Conservation (phyloP, 2,797 vertebrate species). For the Darevskia nairensis region DNA sequence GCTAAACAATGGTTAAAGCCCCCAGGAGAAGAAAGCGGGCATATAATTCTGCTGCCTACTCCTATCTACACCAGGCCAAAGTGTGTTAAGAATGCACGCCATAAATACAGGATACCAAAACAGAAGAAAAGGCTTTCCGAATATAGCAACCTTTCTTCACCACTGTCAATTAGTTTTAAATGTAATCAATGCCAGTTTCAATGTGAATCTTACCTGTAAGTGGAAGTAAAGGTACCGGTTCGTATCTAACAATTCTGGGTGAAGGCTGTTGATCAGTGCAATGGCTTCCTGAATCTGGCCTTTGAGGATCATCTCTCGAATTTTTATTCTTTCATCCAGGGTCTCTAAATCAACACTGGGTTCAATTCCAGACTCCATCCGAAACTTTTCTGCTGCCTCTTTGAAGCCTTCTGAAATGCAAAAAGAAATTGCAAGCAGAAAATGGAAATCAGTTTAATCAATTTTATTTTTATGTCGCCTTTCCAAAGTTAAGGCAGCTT, state of each 20-base stretch:
- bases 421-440: constrained; percentile 12
- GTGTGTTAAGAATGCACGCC: not conserved
- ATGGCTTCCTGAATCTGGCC: constrained; percentile 98
- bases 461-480: too few species aligned
- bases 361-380: constrained; percentile 98
- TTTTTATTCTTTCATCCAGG: constrained; percentile 97
- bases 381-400: constrained; percentile 97
- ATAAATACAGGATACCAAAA: not conserved
- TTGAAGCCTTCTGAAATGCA: constrained; percentile 93
- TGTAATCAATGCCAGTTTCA: not conserved
- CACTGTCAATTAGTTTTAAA: not conserved
- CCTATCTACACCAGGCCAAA: not conserved
- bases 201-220: constrained; percentile 85
- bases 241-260: constrained; percentile 95
- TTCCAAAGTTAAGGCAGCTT: too few species aligned
- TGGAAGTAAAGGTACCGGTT: constrained; percentile 98
- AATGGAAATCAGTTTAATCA: not conserved
- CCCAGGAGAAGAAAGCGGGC: not conserved
- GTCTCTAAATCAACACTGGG: constrained; percentile 96
- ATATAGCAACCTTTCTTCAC: not conserved
- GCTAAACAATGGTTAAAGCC: not conserved
- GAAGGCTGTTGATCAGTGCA: constrained; percentile 94
- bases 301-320: constrained; percentile 97
- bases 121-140: not conserved
- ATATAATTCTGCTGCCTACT: not conserved